Base-by-base conservation (phyloP, 1,140 invertebrate genomes). In the Danaus plexippus region DNA sequence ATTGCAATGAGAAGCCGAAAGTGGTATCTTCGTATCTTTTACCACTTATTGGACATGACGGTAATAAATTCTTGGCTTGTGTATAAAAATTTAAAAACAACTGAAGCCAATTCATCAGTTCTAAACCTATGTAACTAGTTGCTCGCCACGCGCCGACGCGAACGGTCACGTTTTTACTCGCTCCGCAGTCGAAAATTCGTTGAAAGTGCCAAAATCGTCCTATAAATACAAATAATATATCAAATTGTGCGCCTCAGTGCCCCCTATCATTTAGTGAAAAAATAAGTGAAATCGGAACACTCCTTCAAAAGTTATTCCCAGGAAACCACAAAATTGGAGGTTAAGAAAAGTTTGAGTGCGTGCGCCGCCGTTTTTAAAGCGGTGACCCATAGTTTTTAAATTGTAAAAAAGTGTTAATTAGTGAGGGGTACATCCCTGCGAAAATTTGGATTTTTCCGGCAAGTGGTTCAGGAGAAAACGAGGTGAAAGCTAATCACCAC, bases 1-100 rank as follows among this genome's bases (percentile, higher is more conserved):
- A 81, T 67, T 44, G 61, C 49, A 61, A 69, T 81, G 42, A 82
- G 73, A 72, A 80, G 69, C 58, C 71, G 73, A 65, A 78, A 86
- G 65, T 88, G 78, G 77, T 77, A 82, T 58, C 61, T 78, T 11
- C 50, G 80, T 59, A 64, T 88, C 22, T 86, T 88, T 66, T 85
- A 76, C 54, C 81, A 88, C 57, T 64, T 88, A 22, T 56, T 89
- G 51, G 79, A 88, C 64, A 61, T 87, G 59, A 69, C 70, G 11
- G 64, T 72, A 63, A 69, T 72, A 64, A 72, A 69, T 66, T 66
- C 63, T 52, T 67, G 67, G 63, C 57, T 71, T 50, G 49, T 67
- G 40, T 69, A 67, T 60, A 73, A 73, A 63, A 54, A 71, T 57
- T 62, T 66, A 52, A 68, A 66, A 61, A 62, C 52, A 63, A 66